phyloP scores from a whole-genome alignment of 2,113 vertebrate species.

The Chrysochloris asiatica region DNA sequence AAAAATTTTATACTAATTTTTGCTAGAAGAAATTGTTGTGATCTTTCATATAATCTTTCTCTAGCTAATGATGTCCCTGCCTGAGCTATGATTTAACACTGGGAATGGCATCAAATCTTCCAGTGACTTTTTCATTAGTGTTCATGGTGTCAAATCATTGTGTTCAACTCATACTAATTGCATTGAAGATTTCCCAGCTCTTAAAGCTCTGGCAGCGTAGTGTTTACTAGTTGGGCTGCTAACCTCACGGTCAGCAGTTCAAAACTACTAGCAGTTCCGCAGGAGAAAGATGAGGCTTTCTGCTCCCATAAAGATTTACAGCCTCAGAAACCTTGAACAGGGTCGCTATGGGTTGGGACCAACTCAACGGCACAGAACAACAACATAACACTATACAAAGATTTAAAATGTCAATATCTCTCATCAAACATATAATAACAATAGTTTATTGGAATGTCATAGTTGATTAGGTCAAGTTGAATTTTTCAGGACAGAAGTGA shows the following conservation, averaged over 20 bases:
- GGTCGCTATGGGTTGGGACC: too few relatives aligned
- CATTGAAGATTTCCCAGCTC: background rate
- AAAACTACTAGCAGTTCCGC: too few relatives aligned
- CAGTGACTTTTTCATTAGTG: background rate
- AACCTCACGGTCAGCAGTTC: too few relatives aligned
- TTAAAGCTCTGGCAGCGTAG: too few relatives aligned
- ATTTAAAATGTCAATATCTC: slow-evolving; percentile 16
- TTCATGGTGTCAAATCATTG: background rate
- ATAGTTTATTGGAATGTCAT: slow-evolving; percentile 17
- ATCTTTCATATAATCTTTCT: background rate
- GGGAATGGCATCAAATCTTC: background rate
- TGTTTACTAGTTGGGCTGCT: too few relatives aligned
- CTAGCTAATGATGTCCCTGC: background rate
- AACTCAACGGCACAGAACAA: too few relatives aligned
- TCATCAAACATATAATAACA: background rate
- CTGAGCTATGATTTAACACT: background rate
- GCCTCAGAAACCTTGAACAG: too few relatives aligned
- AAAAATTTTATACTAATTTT: background rate
- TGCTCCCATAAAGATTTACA: too few relatives aligned
- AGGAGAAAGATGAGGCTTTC: too few relatives aligned
- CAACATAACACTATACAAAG: background rate
- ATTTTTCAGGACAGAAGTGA: background rate
- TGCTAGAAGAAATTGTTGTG: background rate
- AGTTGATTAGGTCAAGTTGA: slow-evolving; percentile 30
- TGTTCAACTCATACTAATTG: background rate